phyloP scores from a whole-genome alignment of 2,113 vertebrate genomes.

The Numida meleagris region DNA sequence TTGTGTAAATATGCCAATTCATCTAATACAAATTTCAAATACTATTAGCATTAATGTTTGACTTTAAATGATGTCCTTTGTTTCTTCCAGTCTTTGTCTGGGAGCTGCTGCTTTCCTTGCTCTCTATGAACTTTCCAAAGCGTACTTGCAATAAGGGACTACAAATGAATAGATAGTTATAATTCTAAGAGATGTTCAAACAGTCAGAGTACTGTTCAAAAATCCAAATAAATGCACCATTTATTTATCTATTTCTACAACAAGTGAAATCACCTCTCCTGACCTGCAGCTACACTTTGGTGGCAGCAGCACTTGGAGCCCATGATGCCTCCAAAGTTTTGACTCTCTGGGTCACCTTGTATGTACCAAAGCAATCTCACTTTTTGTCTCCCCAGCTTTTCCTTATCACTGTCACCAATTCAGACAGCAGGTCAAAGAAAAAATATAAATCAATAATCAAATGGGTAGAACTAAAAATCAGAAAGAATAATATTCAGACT shows the following conservation, averaged over 20 bases:
- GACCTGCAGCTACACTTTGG: not conserved
- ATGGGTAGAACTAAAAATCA: not conserved
- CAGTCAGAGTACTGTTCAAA: not conserved
- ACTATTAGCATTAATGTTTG: not conserved
- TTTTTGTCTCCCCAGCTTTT: not conserved
- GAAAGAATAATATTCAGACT: not conserved
- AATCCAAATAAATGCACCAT: not conserved
- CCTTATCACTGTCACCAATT: not conserved
- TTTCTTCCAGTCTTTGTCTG: not conserved
- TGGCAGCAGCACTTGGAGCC: not conserved
- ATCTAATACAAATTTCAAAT: not conserved
- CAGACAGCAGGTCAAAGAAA: not conserved
- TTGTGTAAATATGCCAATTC: not conserved
- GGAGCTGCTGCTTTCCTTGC: not conserved
- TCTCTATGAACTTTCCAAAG: not conserved
- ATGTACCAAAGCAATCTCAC: not conserved
- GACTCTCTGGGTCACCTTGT: not conserved
- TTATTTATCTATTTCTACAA: not conserved
- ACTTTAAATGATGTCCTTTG: not conserved
- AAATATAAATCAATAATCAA: constrained; percentile 25
- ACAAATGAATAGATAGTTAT: not conserved
- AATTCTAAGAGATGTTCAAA: not conserved
- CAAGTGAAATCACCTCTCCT: not conserved
- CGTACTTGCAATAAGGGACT: not conserved
- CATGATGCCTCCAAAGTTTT: not conserved